Base-by-base conservation (phyloP, 2,797 vertebrate species). In the Phataginus tetradactyla region DNA sequence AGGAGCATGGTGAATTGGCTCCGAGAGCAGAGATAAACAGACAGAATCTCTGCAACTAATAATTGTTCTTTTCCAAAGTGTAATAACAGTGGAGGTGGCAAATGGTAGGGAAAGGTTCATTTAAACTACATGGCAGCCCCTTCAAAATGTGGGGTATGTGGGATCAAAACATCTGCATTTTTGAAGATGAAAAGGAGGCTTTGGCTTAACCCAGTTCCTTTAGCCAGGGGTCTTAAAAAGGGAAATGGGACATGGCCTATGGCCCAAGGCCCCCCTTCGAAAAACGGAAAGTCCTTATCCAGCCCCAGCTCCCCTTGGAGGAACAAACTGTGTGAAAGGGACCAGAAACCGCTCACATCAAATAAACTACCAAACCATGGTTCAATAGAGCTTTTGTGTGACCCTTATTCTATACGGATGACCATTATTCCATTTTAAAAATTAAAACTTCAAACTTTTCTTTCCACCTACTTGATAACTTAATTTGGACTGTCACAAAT, bases 381-480 rank as follows among this genome's bases (percentile, higher is more conserved):
- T 86, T 80, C 66, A 84, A 51, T 7, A 69, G 25, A 37, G 49
- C 9, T 53, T 32, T 66, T 69, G 11, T 12, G 3, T 53, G 61
- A 59, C 18, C 4, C 32, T 80, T 55, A 78, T 45, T 90, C 29
- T 51, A 72, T 61, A 78, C 32, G 25, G 15, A 49, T 49, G 53
- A 51, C 25, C 57, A 39, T 61, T n/a, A 75, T 74, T 86, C 8
- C 37, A 78, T 74, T 96, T 80, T 66, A 75, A 85, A 93, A 84
- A 27, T 3, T 18, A 86, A 90, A 64, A 29, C 8, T 34, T 45
- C 18, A 37, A 72, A 86, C 3, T 83, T 72, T 37, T 45, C 86
- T 68, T 72, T 53, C 7, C 23, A n/a, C 4, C 4, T 42, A 63
- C 13, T 85, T 72, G 27, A 34, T 39, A 59, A 72, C 34, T 93